These are phyloP conservation scores for Glyptemys insculpta DNA, from an alignment of 2,797 vertebrate species.

Conservation along the genomic window DNA sequence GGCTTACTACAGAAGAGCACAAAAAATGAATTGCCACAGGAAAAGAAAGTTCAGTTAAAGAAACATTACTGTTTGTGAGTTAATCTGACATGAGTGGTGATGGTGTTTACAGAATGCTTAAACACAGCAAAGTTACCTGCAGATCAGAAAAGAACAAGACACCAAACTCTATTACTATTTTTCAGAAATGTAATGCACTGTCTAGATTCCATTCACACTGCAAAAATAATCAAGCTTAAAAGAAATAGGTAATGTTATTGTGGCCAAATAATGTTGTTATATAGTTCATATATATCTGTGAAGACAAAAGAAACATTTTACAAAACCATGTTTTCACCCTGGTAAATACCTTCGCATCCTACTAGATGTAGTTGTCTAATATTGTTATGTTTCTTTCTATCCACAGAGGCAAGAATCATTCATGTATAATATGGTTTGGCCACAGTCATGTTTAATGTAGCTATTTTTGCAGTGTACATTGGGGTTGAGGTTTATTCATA, in stretches of 20 bases:
- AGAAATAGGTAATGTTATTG: neutral
- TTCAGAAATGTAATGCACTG: neutral
- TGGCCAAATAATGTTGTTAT: fast-evolving
- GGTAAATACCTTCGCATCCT: neutral
- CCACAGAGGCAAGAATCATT: neutral
- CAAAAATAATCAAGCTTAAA: neutral
- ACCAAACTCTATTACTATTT: neutral
- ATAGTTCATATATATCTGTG: neutral
- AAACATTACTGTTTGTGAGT: neutral
- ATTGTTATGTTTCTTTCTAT: too few relatives aligned
- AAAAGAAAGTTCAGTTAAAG: neutral
- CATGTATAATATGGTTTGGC: neutral
- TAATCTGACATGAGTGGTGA: neutral
- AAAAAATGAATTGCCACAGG: neutral
- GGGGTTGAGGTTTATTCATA: neutral
- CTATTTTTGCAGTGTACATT: neutral
- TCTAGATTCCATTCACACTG: neutral
- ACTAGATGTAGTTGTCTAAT: neutral
- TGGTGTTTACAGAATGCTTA: conserved; percentile 3
- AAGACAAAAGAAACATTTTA: neutral
- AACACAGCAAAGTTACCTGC: neutral
- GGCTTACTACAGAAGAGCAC: neutral
- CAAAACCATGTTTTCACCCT: neutral
- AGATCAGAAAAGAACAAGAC: neutral
- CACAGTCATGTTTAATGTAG: neutral